phyloP scores from a whole-genome alignment of 2,888 invertebrate species.

The Doris montereyensis region DNA sequence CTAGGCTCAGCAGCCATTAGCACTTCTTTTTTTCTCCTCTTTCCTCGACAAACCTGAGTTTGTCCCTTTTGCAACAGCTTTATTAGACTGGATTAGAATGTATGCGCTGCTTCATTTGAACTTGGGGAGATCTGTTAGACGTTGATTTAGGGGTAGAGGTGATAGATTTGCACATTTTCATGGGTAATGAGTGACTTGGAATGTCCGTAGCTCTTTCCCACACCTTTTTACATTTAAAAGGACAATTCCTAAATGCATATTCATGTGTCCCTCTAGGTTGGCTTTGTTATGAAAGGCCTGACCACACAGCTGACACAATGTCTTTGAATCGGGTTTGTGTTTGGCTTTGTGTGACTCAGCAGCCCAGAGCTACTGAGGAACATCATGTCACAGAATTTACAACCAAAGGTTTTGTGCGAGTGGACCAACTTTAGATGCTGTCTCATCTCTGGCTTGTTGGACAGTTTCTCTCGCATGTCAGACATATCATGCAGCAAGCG shows the following conservation, averaged over 20 bases:
- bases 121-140: neutral
- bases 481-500: conserved; percentile 39
- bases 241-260: conserved; percentile 35
- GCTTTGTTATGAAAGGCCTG: conserved; percentile 39
- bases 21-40: neutral
- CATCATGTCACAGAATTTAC: conserved; percentile 40
- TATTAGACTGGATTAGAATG: neutral
- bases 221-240: conserved; percentile 35
- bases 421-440: conserved; percentile 35
- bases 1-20: neutral
- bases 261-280: conserved; percentile 39
- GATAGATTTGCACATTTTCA: conserved; percentile 28
- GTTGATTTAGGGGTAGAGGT: neutral
- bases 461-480: conserved; percentile 38
- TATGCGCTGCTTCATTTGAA: neutral
- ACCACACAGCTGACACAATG: conserved; percentile 38
- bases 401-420: conserved; percentile 36
- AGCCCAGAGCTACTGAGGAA: conserved; percentile 36
- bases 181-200: conserved; percentile 38
- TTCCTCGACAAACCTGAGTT: neutral
- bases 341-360: conserved; percentile 37
- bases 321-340: conserved; percentile 38
- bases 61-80: neutral
- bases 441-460: conserved; percentile 39
- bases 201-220: conserved; percentile 37